These are phyloP conservation scores for Octodonta nipae DNA, from an alignment of 2,888 invertebrate genomes.

Conservation along the genomic window DNA sequence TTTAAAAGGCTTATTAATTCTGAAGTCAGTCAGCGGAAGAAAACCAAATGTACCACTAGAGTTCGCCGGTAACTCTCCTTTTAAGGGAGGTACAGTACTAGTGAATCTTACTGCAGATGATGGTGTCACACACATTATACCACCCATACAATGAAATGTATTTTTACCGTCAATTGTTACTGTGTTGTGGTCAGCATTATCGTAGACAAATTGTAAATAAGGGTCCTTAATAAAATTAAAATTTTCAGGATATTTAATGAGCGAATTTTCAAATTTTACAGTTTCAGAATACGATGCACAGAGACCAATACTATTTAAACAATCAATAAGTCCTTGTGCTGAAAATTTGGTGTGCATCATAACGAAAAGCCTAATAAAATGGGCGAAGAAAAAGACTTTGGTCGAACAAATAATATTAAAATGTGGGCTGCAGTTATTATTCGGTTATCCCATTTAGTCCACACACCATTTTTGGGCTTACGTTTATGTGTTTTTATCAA, in stretches of 20 bases:
- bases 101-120: not conserved
- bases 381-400: slow-evolving; percentile 24
- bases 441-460: not conserved
- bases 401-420: slow-evolving; percentile 14
- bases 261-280: slow-evolving; percentile 18
- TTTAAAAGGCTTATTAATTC: slow-evolving; percentile 1
- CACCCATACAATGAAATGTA: slow-evolving; percentile 7
- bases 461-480: not conserved
- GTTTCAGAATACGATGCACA: slow-evolving; percentile 20
- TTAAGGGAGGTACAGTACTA: slow-evolving; percentile 2
- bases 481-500: not conserved
- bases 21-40: not conserved
- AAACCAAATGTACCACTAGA: not conserved
- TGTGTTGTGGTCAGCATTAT: slow-evolving; percentile 9
- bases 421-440: slow-evolving; percentile 1
- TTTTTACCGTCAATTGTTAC: slow-evolving; percentile 6
- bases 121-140: slow-evolving; percentile 4
- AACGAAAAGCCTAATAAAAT: slow-evolving; percentile 15
- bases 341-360: slow-evolving; percentile 9
- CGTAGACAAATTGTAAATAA: slow-evolving; percentile 18
- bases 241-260: slow-evolving; percentile 7
- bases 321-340: not conserved
- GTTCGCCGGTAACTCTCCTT: not conserved
- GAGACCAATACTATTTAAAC: not conserved
- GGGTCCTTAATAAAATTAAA: slow-evolving; percentile 4